These are phyloP conservation scores for Patella depressa DNA, from an alignment of 2,888 invertebrate species.

Conservation along the genomic window DNA sequence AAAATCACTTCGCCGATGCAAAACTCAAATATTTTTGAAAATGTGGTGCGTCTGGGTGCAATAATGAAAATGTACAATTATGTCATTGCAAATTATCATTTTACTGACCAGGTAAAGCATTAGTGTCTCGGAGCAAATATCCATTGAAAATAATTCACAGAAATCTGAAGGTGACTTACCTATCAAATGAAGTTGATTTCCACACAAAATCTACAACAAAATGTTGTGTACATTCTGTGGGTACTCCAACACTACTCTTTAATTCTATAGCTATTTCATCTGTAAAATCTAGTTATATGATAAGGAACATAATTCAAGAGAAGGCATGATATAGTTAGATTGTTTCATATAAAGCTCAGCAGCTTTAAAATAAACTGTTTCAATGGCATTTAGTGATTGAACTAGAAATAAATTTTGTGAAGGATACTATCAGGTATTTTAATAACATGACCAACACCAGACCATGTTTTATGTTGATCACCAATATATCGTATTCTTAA, in stretches of 20 bases:
- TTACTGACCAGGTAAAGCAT: too few relatives aligned
- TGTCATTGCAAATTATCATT: too few relatives aligned
- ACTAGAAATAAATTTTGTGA: slow-evolving; percentile 17
- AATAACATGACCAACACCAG: slow-evolving; percentile 98
- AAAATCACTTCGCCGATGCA: too few relatives aligned
- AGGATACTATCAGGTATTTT: slow-evolving; percentile 76
- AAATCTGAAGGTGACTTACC: slow-evolving; percentile 74
- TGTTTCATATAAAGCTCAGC: neutral
- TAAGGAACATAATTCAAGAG: neutral
- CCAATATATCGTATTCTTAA: slow-evolving; percentile 89
- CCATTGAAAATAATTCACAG: neutral
- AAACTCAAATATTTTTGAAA: too few relatives aligned
- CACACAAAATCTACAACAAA: slow-evolving; percentile 99
- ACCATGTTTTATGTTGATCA: slow-evolving; percentile 94
- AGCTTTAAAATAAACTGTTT: too few relatives aligned
- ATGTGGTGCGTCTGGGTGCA: too few relatives aligned
- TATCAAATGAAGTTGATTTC: slow-evolving; percentile 98
- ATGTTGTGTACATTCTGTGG: slow-evolving; percentile 92
- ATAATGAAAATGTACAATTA: too few relatives aligned
- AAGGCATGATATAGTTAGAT: neutral
- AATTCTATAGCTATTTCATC: slow-evolving; percentile 98
- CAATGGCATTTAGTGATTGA: too few relatives aligned
- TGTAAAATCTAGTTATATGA: slow-evolving; percentile 81
- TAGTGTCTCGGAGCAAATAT: too few relatives aligned
- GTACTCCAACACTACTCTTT: slow-evolving; percentile 91